Base-by-base conservation (phyloP, 2,113 vertebrate genomes). In the Centropus unirufus region DNA sequence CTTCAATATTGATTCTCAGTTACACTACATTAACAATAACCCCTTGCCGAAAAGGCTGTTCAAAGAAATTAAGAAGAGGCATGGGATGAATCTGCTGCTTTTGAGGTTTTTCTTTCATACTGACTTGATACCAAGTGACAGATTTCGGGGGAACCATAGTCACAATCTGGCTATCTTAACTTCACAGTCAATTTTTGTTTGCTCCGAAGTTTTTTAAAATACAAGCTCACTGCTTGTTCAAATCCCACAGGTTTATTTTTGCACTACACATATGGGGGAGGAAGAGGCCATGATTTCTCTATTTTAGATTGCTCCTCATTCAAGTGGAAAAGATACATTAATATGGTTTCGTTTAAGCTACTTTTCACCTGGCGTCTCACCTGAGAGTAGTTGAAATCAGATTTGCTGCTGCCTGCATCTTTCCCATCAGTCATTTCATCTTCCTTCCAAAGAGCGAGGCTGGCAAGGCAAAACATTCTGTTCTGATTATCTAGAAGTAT, bases 241-340 rank as follows among this genome's bases (percentile, higher is more conserved):
- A 23, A 58, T 66, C 32, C 32, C 36, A 36, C 54, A n/a, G 68
- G 8, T 18, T 67, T 74, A 63, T 14, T 23, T 62, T 73, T 44
- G 30, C 12, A 42, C 20, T 69, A 14, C 1, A 0, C 21, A 8
- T 49, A 7, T 9, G 4, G 3, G 5, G 21, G 27, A 1, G 44
- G 17, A n/a, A 61, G 49, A 22, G 47, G 32, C 9, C 34, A 14
- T 63, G 15, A 47, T 40, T 64, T 61, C 5, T 69, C 30, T 54
- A 36, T 67, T 36, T 32, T 16, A 57, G 64, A n/a, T 80, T 83
- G 17, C 26, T 14, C 39, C 34, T 91, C 9, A 1, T 11, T 68
- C 11, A 77, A 61, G 34, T 64, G 29, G 69, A 87, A 83, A 84
- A 18, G 7, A 17, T 40, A 16, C 1, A 67, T 63, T 44, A 58